A percentile compares a stretch with the other conserved stretches of the same genome.
phyloP scores from a whole-genome alignment of 2,113 vertebrate species.

The Bos indicus region DNA sequence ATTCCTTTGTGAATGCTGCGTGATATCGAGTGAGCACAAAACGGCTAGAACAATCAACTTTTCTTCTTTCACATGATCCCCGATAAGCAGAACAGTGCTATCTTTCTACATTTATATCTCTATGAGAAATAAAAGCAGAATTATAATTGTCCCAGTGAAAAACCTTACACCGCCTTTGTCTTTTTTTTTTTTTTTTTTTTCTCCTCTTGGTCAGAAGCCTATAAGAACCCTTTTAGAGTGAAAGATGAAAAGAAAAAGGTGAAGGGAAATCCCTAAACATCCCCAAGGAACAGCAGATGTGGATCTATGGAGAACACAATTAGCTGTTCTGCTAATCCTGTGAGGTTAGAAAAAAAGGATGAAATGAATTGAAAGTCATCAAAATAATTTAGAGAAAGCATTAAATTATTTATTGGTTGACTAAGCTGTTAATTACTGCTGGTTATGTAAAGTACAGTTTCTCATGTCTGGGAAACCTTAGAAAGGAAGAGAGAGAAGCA shows the following conservation, averaged over 20 bases:
- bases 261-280: not conserved
- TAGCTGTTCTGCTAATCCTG: not conserved
- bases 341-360: not conserved
- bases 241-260: not conserved
- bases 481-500: not conserved
- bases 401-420: not conserved
- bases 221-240: not conserved
- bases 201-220: not conserved
- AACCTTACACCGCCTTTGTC: not conserved
- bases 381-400: slow-evolving; percentile 21
- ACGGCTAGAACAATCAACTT: not conserved
- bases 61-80: not conserved
- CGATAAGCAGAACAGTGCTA: not conserved
- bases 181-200: not conserved
- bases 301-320: not conserved
- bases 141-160: not conserved
- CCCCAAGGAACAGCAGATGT: not conserved
- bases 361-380: not conserved
- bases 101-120: slow-evolving; percentile 7
- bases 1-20: slow-evolving; percentile 13
- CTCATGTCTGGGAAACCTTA: not conserved
- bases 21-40: not conserved
- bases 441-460: not conserved
- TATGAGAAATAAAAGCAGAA: slow-evolving; percentile 37
- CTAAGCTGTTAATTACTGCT: not conserved